Conservation (phyloP, 2,797 vertebrate species). For the Pseudotriccus pelzelni region DNA sequence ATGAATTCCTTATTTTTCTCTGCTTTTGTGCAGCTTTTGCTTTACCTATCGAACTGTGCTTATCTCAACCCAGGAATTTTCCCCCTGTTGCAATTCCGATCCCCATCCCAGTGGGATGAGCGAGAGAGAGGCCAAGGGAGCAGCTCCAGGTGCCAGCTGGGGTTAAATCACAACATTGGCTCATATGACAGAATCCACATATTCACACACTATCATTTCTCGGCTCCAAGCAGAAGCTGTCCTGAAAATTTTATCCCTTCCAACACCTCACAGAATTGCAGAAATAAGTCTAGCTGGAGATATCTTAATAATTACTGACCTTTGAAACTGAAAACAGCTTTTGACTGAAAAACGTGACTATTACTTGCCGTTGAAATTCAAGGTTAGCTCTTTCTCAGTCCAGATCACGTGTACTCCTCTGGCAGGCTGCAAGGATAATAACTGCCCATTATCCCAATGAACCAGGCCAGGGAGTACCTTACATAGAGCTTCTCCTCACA, state of each 20-base stretch:
- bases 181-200: not conserved
- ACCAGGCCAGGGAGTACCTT: fast-evolving
- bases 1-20: not conserved
- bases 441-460: not conserved
- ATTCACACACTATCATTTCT: not conserved
- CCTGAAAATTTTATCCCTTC: not conserved
- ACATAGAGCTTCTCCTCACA: not conserved
- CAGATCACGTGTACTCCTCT: not conserved
- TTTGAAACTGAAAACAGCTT: not conserved
- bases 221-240: not conserved
- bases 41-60: not conserved
- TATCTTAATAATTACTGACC: not conserved
- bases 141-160: not conserved
- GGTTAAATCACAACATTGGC: not conserved
- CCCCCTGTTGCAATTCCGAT: not conserved
- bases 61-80: not conserved
- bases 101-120: fast-evolving
- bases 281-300: not conserved
- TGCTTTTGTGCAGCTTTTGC: not conserved
- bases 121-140: fast-evolving
- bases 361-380: not conserved
- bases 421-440: not conserved
- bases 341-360: not conserved
- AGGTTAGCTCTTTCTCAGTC: not conserved
- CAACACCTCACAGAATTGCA: not conserved